Evolutionary conservation across 2,888 invertebrate species (phyloP).

Genomic region (Nymphalis urticae): DNA sequence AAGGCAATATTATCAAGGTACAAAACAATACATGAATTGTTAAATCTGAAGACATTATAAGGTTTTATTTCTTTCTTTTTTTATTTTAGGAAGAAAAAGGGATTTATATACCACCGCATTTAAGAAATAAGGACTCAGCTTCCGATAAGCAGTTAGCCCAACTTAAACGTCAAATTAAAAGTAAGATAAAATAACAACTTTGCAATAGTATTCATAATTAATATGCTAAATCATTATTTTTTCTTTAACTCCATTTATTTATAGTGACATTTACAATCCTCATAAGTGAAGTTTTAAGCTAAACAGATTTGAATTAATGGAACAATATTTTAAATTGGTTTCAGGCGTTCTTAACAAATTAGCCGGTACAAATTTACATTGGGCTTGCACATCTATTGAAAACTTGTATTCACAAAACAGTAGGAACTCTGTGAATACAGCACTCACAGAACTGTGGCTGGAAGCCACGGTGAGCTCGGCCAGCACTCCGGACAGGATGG

Average conservation of each 20-base stretch:
- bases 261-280: constrained; percentile 10
- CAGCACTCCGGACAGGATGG: constrained; percentile 86
- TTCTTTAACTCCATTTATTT: too few species aligned
- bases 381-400: constrained; percentile 90
- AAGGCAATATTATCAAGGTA: constrained; percentile 89
- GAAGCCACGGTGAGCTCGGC: constrained; percentile 85
- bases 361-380: constrained; percentile 93
- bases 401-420: constrained; percentile 89
- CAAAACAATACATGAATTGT: not conserved
- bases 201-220: too few species aligned
- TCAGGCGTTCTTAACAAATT: constrained; percentile 89
- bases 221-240: too few species aligned
- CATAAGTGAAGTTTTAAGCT: not conserved
- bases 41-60: constrained; percentile 28
- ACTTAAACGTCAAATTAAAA: constrained; percentile 92
- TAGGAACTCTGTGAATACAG: constrained; percentile 90
- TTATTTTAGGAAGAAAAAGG: constrained; percentile 70
- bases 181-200: constrained; percentile 56
- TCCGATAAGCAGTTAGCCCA: constrained; percentile 83
- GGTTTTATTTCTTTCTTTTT: not conserved
- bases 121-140: constrained; percentile 81
- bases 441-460: constrained; percentile 85
- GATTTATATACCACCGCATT: constrained; percentile 92
- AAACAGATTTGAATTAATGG: not conserved
- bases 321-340: constrained; percentile 25